These are phyloP conservation scores for Lycodopsis pacificus DNA, from an alignment of 2,797 vertebrate species.

Conservation along the genomic window DNA sequence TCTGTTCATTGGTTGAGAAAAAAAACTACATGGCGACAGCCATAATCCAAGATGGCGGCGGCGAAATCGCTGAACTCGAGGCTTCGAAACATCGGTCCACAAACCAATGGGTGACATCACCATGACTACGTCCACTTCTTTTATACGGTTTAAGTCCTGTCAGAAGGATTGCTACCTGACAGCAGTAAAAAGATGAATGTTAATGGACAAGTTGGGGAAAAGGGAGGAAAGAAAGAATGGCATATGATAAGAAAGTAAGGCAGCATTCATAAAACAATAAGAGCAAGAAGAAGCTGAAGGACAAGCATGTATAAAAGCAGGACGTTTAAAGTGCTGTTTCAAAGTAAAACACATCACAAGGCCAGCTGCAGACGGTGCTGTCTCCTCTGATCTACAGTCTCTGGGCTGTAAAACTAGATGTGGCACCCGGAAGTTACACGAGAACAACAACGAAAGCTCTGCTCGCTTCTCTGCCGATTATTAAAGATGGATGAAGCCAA, in stretches of 20 bases:
- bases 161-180: neutral
- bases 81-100: no score
- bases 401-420: neutral
- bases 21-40: no score
- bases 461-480: neutral
- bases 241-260: neutral
- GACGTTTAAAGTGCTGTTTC: neutral
- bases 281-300: neutral
- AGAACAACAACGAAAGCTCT: neutral
- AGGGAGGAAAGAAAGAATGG: neutral
- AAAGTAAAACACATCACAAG: conserved; percentile 15
- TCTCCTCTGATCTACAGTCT: neutral
- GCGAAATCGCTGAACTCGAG: no score
- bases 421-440: neutral
- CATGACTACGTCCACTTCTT: neutral
- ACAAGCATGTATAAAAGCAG: conserved; percentile 5
- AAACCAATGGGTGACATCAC: neutral
- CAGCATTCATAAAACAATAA: neutral
- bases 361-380: neutral
- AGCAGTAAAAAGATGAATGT: neutral
- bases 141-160: neutral
- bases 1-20: no score
- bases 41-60: no score
- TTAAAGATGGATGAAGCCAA: neutral
- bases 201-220: neutral